Evolutionary conservation across 1,140 invertebrate genomes (phyloP).

Genomic region (roundworm (Caenorhabditis elegans)): WBcel235 BX284605.5:8992001-8992500

Average conservation of each 20-base stretch:
- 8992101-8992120: too few relatives aligned
- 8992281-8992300: not conserved
- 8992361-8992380: not conserved
- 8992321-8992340: not conserved
- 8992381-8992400: not conserved
- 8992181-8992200: not conserved
- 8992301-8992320: slow-evolving; percentile 5
- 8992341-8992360: not conserved
- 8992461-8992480: not conserved
- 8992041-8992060: too few relatives aligned
- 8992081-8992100: too few relatives aligned
- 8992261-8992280: slow-evolving; percentile 2
- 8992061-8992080: too few relatives aligned
- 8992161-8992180: too few relatives aligned
- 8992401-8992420: slow-evolving; percentile 7
- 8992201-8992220: not conserved
- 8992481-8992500: not conserved
- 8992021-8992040: not conserved
- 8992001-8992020: not conserved
- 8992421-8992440: not conserved
- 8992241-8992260: slow-evolving; percentile 12
- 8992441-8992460: not conserved
- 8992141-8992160: too few relatives aligned
- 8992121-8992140: not conserved
- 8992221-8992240: not conserved